Conservation (phyloP, 2,888 invertebrate species). For the Kryphioiulus occultus region DNA sequence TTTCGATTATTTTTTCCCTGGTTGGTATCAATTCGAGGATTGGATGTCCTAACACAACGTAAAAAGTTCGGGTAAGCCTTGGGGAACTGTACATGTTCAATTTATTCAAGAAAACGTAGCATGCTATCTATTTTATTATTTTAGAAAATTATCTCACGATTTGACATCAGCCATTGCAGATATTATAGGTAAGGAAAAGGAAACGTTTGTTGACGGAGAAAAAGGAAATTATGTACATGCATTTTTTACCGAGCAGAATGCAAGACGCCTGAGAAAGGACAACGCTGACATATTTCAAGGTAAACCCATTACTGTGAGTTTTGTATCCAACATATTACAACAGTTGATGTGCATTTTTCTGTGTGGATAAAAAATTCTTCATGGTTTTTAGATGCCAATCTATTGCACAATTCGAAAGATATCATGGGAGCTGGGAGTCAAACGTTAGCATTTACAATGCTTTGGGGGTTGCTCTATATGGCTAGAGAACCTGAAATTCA, state of each 20-base stretch:
- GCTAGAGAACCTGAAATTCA: not conserved
- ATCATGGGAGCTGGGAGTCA: slow-evolving; percentile 42
- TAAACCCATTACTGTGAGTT: not conserved
- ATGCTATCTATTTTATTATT: not conserved
- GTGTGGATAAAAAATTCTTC: not conserved
- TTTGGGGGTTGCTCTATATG: slow-evolving; percentile 39
- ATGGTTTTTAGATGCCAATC: not conserved
- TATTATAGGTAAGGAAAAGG: not conserved
- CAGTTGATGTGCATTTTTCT: no score
- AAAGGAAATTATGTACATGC: slow-evolving; percentile 29
- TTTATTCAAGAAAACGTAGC: no score
- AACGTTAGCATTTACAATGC: not conserved
- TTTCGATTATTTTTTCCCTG: slow-evolving; percentile 8
- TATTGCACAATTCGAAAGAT: slow-evolving; percentile 31
- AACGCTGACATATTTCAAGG: slow-evolving; percentile 27
- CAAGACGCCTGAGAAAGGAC: not conserved
- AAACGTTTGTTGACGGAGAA: slow-evolving; percentile 2
- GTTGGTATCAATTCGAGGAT: not conserved
- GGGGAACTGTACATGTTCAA: not conserved
- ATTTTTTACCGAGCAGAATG: slow-evolving; percentile 45
- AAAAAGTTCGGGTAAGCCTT: not conserved
- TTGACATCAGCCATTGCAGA: not conserved
- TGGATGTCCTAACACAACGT: not conserved
- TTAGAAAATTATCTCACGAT: not conserved
- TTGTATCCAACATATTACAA: no score